Conservation (phyloP, 2,113 vertebrate species). For the Malurus elegans region DNA sequence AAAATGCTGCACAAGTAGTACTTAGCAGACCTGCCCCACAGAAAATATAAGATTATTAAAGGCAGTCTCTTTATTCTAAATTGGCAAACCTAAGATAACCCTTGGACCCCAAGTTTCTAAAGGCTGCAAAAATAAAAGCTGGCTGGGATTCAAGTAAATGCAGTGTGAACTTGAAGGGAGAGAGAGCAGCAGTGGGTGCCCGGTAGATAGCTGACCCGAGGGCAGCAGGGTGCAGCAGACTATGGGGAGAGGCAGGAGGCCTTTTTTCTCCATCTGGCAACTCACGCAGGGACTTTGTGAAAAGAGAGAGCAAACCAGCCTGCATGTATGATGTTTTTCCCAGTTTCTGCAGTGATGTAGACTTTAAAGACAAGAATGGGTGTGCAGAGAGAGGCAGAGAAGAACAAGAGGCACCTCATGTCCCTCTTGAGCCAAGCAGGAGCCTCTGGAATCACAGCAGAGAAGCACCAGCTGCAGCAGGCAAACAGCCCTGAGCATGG, state of each 20-base stretch:
- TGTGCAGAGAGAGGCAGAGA: neutral
- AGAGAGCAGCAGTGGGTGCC: neutral
- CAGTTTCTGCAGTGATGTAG: neutral
- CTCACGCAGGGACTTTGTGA: neutral
- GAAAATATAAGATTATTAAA: neutral
- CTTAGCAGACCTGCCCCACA: neutral
- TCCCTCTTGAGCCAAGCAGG: neutral
- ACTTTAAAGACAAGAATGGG: neutral
- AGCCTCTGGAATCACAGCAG: neutral
- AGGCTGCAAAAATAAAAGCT: neutral
- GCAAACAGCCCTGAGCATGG: neutral
- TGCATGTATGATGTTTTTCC: neutral
- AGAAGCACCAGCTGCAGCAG: neutral
- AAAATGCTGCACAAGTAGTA: neutral
- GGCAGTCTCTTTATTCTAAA: neutral
- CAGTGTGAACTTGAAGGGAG: neutral
- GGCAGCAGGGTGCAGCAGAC: neutral
- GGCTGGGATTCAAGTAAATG: neutral
- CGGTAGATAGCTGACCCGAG: neutral
- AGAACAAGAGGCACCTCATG: neutral
- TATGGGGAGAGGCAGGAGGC: neutral
- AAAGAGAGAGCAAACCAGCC: neutral
- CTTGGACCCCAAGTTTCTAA: neutral
- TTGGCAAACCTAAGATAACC: neutral
- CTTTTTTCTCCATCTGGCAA: neutral